These are phyloP conservation scores for Pelosia muscerda DNA, from an alignment of 2,888 invertebrate genomes.

Conservation along the genomic window DNA sequence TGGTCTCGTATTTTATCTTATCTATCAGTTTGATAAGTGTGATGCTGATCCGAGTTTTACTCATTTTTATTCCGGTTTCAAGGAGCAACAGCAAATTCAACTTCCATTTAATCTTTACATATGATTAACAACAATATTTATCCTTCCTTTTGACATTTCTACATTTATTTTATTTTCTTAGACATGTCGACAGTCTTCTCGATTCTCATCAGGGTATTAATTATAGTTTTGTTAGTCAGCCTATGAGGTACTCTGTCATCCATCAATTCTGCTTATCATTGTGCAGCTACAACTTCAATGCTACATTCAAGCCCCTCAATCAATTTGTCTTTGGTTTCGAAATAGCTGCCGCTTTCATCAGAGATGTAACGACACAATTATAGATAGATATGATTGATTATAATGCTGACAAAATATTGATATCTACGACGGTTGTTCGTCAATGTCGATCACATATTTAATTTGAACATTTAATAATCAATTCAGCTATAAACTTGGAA, in stretches of 20 bases:
- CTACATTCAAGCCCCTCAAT: conserved; percentile 66
- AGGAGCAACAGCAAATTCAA: background rate
- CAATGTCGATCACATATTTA: background rate
- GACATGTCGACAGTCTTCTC: conserved; percentile 63
- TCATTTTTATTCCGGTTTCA: conserved; percentile 1
- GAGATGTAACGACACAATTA: conserved; percentile 48
- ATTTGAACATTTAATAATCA: background rate
- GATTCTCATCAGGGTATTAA: conserved; percentile 80
- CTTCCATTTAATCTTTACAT: background rate
- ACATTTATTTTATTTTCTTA: conserved; percentile 56
- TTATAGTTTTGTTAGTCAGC: conserved; percentile 78
- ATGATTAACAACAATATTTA: conserved; percentile 29
- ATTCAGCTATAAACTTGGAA: background rate
- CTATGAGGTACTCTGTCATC: conserved; percentile 76
- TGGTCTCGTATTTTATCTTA: background rate
- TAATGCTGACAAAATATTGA: conserved; percentile 16
- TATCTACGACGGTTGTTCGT: background rate
- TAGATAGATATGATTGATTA: conserved; percentile 36
- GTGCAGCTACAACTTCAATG: conserved; percentile 61
- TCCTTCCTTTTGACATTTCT: conserved; percentile 42
- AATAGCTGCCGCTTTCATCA: conserved; percentile 71
- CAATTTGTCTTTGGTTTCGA: conserved; percentile 75
- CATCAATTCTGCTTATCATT: conserved; percentile 82
- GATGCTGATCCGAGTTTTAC: background rate
- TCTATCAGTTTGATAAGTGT: background rate